Conservation (phyloP, 2,113 vertebrate genomes). For the Myodes glareolus region DNA sequence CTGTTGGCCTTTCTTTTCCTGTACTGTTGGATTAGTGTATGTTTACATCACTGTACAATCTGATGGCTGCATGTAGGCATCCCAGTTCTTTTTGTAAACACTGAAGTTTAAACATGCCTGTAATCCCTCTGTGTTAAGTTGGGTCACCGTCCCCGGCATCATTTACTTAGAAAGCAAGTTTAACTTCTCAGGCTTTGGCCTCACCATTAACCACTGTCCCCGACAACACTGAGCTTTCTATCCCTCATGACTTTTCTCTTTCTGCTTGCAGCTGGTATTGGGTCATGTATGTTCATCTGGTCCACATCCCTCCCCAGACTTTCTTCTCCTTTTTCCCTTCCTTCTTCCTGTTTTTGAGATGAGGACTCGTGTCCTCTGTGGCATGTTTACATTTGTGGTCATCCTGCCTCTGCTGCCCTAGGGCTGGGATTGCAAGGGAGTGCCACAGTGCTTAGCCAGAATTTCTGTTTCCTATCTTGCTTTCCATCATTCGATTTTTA, state of each 20-base stretch:
- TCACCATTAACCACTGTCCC: not conserved
- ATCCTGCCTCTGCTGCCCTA: not conserved
- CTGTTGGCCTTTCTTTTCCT: not conserved
- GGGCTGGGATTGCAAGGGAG: not conserved
- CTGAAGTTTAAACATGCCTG: not conserved
- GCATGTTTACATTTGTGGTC: not conserved
- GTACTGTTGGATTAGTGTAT: not conserved
- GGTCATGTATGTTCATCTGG: not conserved
- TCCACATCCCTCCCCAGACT: not conserved
- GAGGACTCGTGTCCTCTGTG: not conserved
- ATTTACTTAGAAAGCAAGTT: not conserved
- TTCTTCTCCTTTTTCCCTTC: not conserved
- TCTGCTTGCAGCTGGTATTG: not conserved
- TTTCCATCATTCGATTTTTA: conserved; percentile 12
- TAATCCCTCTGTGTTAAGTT: not conserved
- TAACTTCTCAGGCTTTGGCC: not conserved
- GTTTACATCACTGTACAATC: not conserved
- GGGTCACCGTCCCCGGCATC: not conserved
- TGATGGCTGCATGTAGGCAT: not conserved
- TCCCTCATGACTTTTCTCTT: not conserved
- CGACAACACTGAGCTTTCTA: not conserved
- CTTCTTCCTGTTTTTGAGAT: not conserved
- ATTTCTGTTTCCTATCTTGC: conserved; percentile 13
- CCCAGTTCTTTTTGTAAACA: not conserved
- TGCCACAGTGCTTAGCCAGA: no score